Base-by-base conservation (phyloP, 2,113 vertebrate species). In the Numida meleagris region DNA sequence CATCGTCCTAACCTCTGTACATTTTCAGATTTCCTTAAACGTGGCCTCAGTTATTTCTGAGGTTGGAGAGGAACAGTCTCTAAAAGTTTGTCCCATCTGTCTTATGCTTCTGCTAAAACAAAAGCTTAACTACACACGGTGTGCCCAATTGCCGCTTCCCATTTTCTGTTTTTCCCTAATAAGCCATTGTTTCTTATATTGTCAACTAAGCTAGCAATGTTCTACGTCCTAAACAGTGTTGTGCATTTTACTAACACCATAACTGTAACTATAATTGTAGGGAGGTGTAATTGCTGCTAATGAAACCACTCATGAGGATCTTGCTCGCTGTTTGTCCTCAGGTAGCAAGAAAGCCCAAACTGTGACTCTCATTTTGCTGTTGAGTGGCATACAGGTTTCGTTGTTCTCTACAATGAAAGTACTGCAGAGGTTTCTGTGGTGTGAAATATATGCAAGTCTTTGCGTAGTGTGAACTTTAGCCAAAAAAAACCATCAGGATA, bases 181-280 rank as follows among this genome's bases (percentile, higher is more conserved):
- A 53, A 86, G 50, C 74, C 48, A 4, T 36, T n/a, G 50, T 73
- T 81, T 38, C 62, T 34, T 46, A 43, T 3, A 8, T 25, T 86
- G 67, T 79, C 57, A 43, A 40, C 29, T 16, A 36, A 83, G 58
- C 33, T n/a, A 79, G 53, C 38, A 25, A 6, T 34, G 51, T 68
- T 82, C 43, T 63, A 23, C 15, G 5, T 85, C 65, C 88, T 94
- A 88, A 94, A 88, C 82, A 18, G 74, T 33, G 31, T 63, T 84
- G 36, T 81, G 55, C 57, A 36, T 88, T 92, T 72, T 33, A 95
- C 96, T 96, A 96, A 97, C 51, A 20, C 36, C 59, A 55, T 95
- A 94, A 94, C 93, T 71, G 19, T 79, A 36, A 92, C 93, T 96
- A 94, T 96, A 94, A 97, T 86, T 59, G 36, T 71, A 88, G 50